phyloP scores from a whole-genome alignment of 2,113 vertebrate genomes.

The Ammodytes marinus region DNA sequence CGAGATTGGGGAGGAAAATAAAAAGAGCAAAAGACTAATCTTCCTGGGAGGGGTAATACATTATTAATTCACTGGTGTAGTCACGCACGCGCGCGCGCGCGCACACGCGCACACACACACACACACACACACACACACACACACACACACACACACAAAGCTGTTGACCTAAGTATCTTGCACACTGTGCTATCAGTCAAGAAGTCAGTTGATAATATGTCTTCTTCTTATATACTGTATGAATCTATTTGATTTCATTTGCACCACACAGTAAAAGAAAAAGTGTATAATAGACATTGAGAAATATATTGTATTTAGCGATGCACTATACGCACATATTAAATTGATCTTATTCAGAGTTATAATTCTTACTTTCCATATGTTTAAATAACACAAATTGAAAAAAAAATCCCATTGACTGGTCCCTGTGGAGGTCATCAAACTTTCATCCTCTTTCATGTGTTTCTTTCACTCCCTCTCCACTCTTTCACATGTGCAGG shows the following conservation, averaged over 20 bases:
- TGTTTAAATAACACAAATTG: background rate
- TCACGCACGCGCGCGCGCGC: background rate
- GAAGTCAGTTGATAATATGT: background rate
- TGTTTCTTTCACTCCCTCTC: background rate
- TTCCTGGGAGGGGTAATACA: constrained; percentile 40
- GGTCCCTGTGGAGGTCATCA: constrained; percentile 2
- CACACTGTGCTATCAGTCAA: background rate
- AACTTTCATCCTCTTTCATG: background rate
- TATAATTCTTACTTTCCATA: background rate
- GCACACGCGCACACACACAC: background rate
- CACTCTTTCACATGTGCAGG: background rate
- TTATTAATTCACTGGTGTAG: constrained; percentile 48
- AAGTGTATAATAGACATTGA: background rate
- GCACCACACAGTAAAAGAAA: background rate
- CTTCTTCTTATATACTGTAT: too few relatives aligned
- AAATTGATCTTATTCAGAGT: background rate
- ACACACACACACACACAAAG: background rate
- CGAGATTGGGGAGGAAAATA: constrained; percentile 27
- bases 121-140: background rate
- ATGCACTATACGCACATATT: background rate
- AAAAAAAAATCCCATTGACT: constrained; percentile 1
- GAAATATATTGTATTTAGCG: background rate
- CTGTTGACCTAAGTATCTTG: background rate
- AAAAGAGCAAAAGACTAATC: constrained; percentile 40
- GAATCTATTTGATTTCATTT: background rate